Evolutionary conservation across 2,797 vertebrate genomes (phyloP).

Genomic region (Hephaestus fuliginosus): DNA sequence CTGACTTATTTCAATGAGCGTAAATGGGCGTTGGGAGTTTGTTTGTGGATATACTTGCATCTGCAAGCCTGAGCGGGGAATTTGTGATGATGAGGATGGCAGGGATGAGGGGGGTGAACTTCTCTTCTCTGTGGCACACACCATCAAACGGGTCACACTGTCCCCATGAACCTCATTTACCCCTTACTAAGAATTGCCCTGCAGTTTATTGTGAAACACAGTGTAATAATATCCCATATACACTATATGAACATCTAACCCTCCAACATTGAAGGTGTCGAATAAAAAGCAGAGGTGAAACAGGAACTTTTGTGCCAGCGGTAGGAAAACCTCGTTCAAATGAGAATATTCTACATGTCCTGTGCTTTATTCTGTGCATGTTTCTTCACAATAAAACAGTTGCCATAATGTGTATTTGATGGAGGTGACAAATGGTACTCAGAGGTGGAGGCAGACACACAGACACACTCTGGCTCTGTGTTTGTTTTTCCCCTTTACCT

Average conservation of each 20-base stretch:
- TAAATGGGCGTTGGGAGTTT: slow-evolving; percentile 21
- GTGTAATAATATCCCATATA: not conserved
- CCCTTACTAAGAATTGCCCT: no score
- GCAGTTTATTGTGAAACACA: not conserved
- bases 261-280: not conserved
- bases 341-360: not conserved
- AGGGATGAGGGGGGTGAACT: slow-evolving; percentile 6
- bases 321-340: not conserved
- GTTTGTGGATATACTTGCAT: slow-evolving; percentile 5
- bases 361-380: not conserved
- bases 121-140: not conserved
- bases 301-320: not conserved
- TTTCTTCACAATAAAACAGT: not conserved
- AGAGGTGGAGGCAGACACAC: not conserved
- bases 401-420: not conserved
- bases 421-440: slow-evolving; percentile 15
- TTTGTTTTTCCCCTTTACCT: slow-evolving; percentile 72
- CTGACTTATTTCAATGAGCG: slow-evolving; percentile 2
- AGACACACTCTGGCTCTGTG: no score
- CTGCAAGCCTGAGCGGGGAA: slow-evolving; percentile 23
- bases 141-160: slow-evolving; percentile 5
- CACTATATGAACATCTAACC: not conserved
- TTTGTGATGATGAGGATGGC: slow-evolving; percentile 23
- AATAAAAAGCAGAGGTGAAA: no score
- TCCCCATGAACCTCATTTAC: not conserved